Base-by-base conservation (phyloP, 2,113 vertebrate species). In the Leucoraja erinaceus region DNA sequence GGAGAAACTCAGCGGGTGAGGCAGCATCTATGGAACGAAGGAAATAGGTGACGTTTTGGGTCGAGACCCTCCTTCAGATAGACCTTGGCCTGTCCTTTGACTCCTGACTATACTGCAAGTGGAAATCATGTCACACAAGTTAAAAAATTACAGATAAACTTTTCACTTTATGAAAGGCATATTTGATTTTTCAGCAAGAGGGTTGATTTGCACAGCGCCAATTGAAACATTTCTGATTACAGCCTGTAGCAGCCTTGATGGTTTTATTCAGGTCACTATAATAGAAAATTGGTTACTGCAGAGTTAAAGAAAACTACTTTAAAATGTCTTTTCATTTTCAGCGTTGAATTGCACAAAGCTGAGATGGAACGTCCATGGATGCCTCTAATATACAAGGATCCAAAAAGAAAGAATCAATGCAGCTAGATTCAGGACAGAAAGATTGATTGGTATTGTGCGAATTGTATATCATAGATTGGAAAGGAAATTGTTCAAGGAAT, bases 241-340 rank as follows among this genome's bases (percentile, higher is more conserved):
- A 74, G 31, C 33, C 72, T 74, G 16, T 72, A 72, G 10, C 63
- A 91, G 63, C 68, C 7, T 38, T 91, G 88, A 91, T 91, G 33
- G 66, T 72, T 47, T 91, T 72, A 91, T 91, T 91, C 63, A 72
- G 88, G n/a, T 91, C 66, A 47, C 31, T 47, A 91, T 91, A 91
- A 74, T 28, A 91, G 90, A 91, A 91, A 10, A 70, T 91, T 72
- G 90, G 38, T 72, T 91, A 25, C 90, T 54, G 70, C 31, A 74
- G 68, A 91, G 33, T 14, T 68, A 91, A 72, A 74, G 90, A 54
- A 84, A 74, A 25, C 20, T 20, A 28, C 20, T 91, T 72, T 28
- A 91, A 47, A 54, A 72, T 72, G 70, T n/a, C 66, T 72, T 22
- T 6, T 8, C 68, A 91, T 28, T 91, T 91, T 54, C 33, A 91